Evolutionary conservation across 2,113 vertebrate genomes (phyloP), one percentile per base, ranked within the genome.

Genomic region (Rhipidura dahli): DNA sequence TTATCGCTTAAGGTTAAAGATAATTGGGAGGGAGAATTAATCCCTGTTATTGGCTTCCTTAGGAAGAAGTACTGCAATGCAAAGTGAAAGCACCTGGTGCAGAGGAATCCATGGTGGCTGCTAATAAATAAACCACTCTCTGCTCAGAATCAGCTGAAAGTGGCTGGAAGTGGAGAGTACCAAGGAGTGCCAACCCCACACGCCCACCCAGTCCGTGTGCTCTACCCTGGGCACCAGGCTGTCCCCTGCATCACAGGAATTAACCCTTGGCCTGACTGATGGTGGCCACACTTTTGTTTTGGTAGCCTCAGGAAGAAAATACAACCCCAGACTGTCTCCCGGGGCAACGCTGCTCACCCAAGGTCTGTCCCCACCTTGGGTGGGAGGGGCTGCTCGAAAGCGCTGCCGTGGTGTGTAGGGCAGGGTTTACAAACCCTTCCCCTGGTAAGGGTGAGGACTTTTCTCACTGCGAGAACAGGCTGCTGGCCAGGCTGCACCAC

Each of bases 161-260:
- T 0, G 1, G 8, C 1, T 42, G 63, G 63, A 53, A 80, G 59
- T 3, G 5, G 49, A n/a, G 13, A 22, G 21, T 2, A 7, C 6
- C 0, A 4, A 33, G 30, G 23, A 76, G 20, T 7, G 26, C 21
- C 47, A 19, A 1, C 1, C 2, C 20, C 30, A 6, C 24, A 1
- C 10, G 20, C 21, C 54, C 30, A n/a, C 20, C 28, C 39, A n/a
- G 33, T 7, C 44, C 8, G 1, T 6, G 64, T 37, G 42, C 47
- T 63, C 33, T 47, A 54, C 44, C 45, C 50, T 30, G 54, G 45
- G 31, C 27, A 71, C 30, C 3, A 10, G 0, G 11, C 0, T 22
- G 6, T 17, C 28, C 15, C 31, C 5, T n/a, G 8, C 27, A 23
- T 16, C n/a, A 27, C 20, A 13, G 31, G 61, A 69, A 27, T 0